Conservation (phyloP, 2,888 invertebrate species). For the Amiota mariae region DNA sequence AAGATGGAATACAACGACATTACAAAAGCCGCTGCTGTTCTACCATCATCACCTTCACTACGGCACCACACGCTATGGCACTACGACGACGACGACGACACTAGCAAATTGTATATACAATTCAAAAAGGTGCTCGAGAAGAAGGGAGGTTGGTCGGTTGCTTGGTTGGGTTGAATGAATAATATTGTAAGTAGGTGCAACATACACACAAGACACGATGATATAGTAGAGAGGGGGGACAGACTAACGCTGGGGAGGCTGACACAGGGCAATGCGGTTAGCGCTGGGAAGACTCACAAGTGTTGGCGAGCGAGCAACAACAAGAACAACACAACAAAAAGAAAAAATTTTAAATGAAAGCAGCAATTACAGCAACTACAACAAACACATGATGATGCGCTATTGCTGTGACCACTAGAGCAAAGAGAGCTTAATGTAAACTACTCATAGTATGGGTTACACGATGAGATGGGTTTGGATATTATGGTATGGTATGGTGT, state of each 20-base stretch:
- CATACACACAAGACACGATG: background rate
- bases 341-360: constrained; percentile 32
- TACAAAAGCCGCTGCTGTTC: background rate
- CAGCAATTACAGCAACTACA: constrained; percentile 58
- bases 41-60: background rate
- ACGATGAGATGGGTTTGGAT: no score
- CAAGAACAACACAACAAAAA: constrained; percentile 34
- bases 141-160: background rate
- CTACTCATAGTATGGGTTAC: no score
- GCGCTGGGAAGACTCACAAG: constrained; percentile 63
- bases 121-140: constrained; percentile 29
- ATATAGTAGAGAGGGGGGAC: constrained; percentile 11
- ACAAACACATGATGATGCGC: constrained; percentile 59
- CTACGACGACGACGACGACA: constrained; percentile 29
- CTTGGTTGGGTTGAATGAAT: no score
- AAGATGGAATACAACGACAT: background rate
- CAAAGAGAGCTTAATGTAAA: no score
- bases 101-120: constrained; percentile 32
- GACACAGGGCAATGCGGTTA: constrained; percentile 37
- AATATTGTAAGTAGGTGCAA: background rate
- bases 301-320: constrained; percentile 59
- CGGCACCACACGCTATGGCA: no score
- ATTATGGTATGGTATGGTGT: no score
- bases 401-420: background rate
- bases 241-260: constrained; percentile 19